These are phyloP conservation scores for Polydrusus tereticollis DNA, from an alignment of 2,888 invertebrate species.

Conservation along the genomic window DNA sequence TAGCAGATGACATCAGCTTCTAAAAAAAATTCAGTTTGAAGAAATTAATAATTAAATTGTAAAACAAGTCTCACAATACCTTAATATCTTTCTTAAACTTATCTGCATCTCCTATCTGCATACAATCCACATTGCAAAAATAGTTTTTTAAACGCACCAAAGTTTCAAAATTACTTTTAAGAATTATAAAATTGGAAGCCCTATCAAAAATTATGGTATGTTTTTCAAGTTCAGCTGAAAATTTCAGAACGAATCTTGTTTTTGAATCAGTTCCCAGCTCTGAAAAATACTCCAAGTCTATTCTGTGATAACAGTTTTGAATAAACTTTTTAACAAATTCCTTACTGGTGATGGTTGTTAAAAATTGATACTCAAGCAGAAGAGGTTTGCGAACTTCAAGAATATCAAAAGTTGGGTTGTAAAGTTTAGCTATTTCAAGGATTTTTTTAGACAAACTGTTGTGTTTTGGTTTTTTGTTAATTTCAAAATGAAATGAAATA, in stretches of 20 bases:
- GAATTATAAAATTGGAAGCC: constrained; percentile 50
- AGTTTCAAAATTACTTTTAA: constrained; percentile 53
- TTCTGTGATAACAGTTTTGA: constrained; percentile 60
- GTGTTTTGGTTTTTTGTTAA: constrained; percentile 39
- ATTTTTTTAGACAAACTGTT: constrained; percentile 39
- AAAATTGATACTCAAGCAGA: constrained; percentile 54
- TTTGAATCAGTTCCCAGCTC: constrained; percentile 53
- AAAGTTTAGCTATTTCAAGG: constrained; percentile 51
- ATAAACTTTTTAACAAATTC: constrained; percentile 57
- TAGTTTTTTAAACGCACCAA: constrained; percentile 57
- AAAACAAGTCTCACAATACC: constrained; percentile 24
- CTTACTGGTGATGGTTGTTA: constrained; percentile 51
- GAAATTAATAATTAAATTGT: background rate
- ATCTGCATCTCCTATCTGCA: background rate
- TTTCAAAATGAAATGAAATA: constrained; percentile 61
- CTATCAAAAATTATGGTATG: constrained; percentile 54
- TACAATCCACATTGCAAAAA: constrained; percentile 50
- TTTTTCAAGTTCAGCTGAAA: constrained; percentile 51
- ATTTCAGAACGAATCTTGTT: constrained; percentile 51
- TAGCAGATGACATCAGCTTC: constrained; percentile 12
- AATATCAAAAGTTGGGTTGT: constrained; percentile 47
- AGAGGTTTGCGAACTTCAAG: constrained; percentile 39
- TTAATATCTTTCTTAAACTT: constrained; percentile 22
- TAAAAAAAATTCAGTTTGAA: background rate
- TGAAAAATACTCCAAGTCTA: constrained; percentile 57